These are phyloP conservation scores for Hephaestus fuliginosus DNA, from an alignment of 2,797 vertebrate species.

Conservation along the genomic window DNA sequence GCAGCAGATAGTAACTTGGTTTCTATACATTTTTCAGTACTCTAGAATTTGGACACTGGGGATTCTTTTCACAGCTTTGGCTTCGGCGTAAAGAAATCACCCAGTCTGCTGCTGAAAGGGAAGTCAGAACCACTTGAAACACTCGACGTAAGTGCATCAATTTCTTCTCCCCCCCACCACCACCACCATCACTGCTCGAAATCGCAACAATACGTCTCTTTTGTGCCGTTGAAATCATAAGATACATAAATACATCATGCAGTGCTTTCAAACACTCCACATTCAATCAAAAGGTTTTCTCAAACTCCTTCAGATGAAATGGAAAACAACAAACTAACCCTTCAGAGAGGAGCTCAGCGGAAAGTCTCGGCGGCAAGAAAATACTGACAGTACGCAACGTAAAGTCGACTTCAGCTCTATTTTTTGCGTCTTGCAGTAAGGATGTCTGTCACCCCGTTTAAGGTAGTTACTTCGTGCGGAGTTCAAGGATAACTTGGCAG, in stretches of 20 bases:
- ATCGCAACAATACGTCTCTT: slow-evolving; percentile 34
- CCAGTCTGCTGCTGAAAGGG: slow-evolving; percentile 5
- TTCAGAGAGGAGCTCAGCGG: slow-evolving; percentile 11
- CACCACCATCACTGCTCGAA: slow-evolving; percentile 27
- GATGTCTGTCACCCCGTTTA: slow-evolving; percentile 32
- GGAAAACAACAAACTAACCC: slow-evolving; percentile 36
- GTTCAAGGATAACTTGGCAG: slow-evolving; percentile 74
- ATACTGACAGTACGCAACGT: slow-evolving; percentile 19
- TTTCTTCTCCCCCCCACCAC: neutral
- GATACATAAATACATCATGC: slow-evolving; percentile 64
- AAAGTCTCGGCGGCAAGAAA: slow-evolving; percentile 15
- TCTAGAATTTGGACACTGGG: slow-evolving; percentile 4
- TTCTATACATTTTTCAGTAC: slow-evolving; percentile 41
- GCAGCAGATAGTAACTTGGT: slow-evolving; percentile 9
- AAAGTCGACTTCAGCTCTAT: slow-evolving; percentile 27
- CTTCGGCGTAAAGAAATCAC: slow-evolving; percentile 23
- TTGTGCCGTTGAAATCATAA: slow-evolving; percentile 51
- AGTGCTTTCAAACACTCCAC: slow-evolving; percentile 47
- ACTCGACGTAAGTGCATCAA: slow-evolving; percentile 28
- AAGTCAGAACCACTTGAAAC: slow-evolving; percentile 36
- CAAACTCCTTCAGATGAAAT: slow-evolving; percentile 41
- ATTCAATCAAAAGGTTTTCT: slow-evolving; percentile 37
- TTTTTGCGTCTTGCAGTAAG: slow-evolving; percentile 22
- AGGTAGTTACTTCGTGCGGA: slow-evolving; percentile 50
- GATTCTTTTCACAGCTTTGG: slow-evolving; percentile 16